Evolutionary conservation across 1,140 invertebrate species (phyloP), one percentile per base, ranked within the genome.

Genomic region (Dryas iulia): DNA sequence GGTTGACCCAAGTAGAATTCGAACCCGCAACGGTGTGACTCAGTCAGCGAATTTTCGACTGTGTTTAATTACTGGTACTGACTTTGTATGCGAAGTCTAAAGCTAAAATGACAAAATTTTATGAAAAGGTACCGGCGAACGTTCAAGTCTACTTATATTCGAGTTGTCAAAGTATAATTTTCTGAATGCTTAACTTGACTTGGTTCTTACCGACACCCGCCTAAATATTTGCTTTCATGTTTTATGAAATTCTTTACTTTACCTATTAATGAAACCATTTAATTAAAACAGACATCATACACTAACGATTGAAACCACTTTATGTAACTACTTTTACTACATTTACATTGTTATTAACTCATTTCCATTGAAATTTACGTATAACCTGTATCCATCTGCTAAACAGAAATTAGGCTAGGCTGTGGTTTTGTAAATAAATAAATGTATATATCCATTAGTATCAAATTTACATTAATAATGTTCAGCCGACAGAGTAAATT

Each of bases 101-200:
- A 47, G 39, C n/a, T 14, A 26, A n/a, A 61, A 61, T 61, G 21
- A 47, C 21, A 25, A 18, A 30, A 18, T 18, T 61, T 24, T 53
- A 61, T 61, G 18, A 53, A 61, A 53, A 61, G 1, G 11, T 28
- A 47, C 35, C 59, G 10, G 24, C 52, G 59, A 61, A 47, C 25
- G 23, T 61, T 61, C 25, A 61, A 61, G 7, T 61, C 59, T 52
- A 28, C 25, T 62, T 62, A 61, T 30, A 53, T 30, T 61, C 21
- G 24, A 30, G 39, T 47, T 47, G 11, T 26, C 24, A 61, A 61
- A 61, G 39, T 26, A 26, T 53, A 53, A 62, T 62, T 62, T 62
- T 62, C 26, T 53, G 12, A 62, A 62, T 18, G 25, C 14, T 30
- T 14, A 53, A 62, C 39, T 39, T 61, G 14, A 25, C 35, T 18